Percentiles rank a stretch among this genome's conserved stretches.
Evolutionary conservation across 2,797 vertebrate genomes (phyloP).

Genomic region (Coregonus ussuriensis): DNA sequence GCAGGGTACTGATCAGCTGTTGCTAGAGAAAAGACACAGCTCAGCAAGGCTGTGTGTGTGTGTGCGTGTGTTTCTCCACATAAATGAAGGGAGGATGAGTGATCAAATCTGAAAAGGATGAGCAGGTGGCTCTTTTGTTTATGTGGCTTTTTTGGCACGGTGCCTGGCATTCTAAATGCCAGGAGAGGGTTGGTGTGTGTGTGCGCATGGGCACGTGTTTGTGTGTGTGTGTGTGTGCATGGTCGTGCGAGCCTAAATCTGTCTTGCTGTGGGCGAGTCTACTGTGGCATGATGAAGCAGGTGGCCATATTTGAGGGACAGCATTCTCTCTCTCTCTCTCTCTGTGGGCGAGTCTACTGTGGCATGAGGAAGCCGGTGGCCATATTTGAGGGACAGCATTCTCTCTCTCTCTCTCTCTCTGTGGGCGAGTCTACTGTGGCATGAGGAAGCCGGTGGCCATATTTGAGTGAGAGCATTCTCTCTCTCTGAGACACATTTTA

Average conservation of each 20-base stretch:
- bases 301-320: slow-evolving; percentile 52
- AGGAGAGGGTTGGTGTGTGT: slow-evolving; percentile 31
- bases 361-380: slow-evolving; percentile 49
- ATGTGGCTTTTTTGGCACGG: slow-evolving; percentile 51
- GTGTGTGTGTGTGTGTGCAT: slow-evolving; percentile 11
- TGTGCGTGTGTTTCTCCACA: slow-evolving; percentile 25
- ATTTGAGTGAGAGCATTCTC: slow-evolving; percentile 43
- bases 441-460: slow-evolving; percentile 48
- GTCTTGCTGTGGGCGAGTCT: slow-evolving; percentile 27
- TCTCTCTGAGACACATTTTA: slow-evolving; percentile 4
- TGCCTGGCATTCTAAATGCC: slow-evolving; percentile 49
- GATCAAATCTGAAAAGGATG: slow-evolving; percentile 61
- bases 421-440: slow-evolving; percentile 25
- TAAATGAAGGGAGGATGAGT: slow-evolving; percentile 50
- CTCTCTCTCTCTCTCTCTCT: slow-evolving; percentile 3
- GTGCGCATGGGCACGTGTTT: slow-evolving; percentile 19
- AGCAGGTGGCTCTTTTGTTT: slow-evolving; percentile 67
- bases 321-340: slow-evolving; percentile 8
- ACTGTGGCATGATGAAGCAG: slow-evolving; percentile 46
- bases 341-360: slow-evolving; percentile 15
- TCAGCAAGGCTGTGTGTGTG: slow-evolving; percentile 50
- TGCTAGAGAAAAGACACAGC: slow-evolving; percentile 57
- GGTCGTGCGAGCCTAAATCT: slow-evolving; percentile 28
- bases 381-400: slow-evolving; percentile 44
- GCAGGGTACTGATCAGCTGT: slow-evolving; percentile 60